Percentiles rank a stretch among this genome's conserved stretches.
Conservation (phyloP, 2,888 invertebrate species). For the Cryptus viduatorius region DNA sequence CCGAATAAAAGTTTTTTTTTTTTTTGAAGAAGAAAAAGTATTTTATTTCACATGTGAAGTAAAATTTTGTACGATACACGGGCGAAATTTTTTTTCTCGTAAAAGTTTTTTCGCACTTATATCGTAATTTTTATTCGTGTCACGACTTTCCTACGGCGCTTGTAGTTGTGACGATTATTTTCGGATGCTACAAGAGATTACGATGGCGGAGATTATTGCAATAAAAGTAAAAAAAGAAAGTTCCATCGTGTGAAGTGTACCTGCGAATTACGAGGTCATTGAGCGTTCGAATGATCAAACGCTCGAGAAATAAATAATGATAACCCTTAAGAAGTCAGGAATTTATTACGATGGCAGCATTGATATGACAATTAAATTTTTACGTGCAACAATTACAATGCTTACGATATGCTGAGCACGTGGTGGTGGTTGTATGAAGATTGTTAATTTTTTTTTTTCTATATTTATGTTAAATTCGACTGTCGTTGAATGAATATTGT, state of each 20-base stretch:
- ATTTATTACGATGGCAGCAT: conserved; percentile 1
- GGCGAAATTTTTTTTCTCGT: too few relatives aligned
- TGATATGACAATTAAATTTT: neutral
- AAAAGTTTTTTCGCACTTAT: too few relatives aligned
- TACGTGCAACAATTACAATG: conserved; percentile 11
- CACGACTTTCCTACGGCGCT: neutral
- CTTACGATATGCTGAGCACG: conserved; percentile 29
- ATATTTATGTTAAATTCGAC: conserved; percentile 59
- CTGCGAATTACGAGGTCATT: neutral
- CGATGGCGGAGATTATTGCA: neutral
- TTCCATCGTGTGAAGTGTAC: neutral
- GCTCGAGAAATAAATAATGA: conserved; percentile 2
- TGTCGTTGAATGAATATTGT: conserved; percentile 55
- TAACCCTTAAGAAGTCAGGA: conserved; percentile 50
- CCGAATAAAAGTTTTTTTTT: neutral
- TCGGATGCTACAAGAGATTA: neutral
- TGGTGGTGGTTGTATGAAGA: conserved; percentile 61
- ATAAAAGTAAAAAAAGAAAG: neutral
- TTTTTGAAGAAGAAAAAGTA: too few relatives aligned
- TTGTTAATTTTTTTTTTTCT: conserved; percentile 55
- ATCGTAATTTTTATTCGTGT: neutral
- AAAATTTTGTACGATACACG: too few relatives aligned
- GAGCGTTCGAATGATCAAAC: neutral
- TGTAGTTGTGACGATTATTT: conserved; percentile 12
- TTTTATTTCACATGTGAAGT: too few relatives aligned